Percentiles rank a stretch among this genome's conserved stretches.
Conservation (phyloP, 2,113 vertebrate genomes). For the Patagioenas fasciata region DNA sequence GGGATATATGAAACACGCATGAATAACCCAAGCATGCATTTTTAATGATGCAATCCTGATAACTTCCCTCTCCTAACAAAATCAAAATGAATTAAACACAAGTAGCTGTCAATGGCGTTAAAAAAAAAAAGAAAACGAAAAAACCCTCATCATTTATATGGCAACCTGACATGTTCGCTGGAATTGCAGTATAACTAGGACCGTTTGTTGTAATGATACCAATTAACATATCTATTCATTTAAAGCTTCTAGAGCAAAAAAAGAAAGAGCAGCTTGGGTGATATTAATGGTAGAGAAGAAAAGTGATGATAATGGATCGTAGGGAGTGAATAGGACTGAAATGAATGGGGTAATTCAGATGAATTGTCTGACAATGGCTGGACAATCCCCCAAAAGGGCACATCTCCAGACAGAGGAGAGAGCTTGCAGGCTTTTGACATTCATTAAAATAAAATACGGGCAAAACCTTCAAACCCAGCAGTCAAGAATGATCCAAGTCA, state of each 20-base stretch:
- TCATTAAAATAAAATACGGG: not conserved
- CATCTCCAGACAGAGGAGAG: not conserved
- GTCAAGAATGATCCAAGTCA: not conserved
- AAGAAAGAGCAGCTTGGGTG: slow-evolving; percentile 56
- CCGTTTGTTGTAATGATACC: slow-evolving; percentile 71
- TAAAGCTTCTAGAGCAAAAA: slow-evolving; percentile 68
- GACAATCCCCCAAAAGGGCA: not conserved
- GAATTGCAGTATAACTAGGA: slow-evolving; percentile 64
- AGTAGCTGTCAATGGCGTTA: slow-evolving; percentile 49
- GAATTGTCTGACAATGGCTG: not conserved
- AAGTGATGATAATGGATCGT: not conserved
- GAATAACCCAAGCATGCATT: slow-evolving; percentile 63
- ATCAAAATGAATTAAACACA: slow-evolving; percentile 64
- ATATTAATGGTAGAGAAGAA: slow-evolving; percentile 1
- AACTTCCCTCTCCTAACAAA: slow-evolving; percentile 58
- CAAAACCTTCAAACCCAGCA: not conserved
- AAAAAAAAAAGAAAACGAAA: not conserved
- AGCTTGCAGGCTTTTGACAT: not conserved
- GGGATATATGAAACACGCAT: slow-evolving; percentile 50
- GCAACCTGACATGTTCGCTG: slow-evolving; percentile 39
- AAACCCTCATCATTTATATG: slow-evolving; percentile 36
- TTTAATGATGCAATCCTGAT: slow-evolving; percentile 31
- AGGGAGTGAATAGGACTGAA: not conserved
- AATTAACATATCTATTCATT: slow-evolving; percentile 75
- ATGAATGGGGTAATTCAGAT: not conserved